Evolutionary conservation across 2,113 vertebrate genomes (phyloP).

Genomic region (Myodes glareolus): DNA sequence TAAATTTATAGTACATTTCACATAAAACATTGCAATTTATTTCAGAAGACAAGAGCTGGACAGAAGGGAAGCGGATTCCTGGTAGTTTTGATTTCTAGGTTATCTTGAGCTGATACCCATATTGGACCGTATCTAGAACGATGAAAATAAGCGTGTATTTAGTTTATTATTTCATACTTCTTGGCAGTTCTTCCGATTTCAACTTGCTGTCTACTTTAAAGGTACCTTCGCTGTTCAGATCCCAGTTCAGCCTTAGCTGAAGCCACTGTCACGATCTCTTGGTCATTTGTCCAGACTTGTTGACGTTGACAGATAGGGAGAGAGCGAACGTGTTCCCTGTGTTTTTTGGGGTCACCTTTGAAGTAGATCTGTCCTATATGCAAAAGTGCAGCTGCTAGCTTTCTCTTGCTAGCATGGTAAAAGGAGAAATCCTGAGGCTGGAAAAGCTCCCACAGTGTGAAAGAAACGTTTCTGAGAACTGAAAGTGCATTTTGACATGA

Average conservation of each 20-base stretch:
- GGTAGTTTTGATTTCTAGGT: constrained; percentile 58
- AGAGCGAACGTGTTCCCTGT: constrained; percentile 56
- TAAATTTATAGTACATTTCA: constrained; percentile 85
- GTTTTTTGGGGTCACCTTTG: constrained; percentile 64
- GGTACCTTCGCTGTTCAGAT: constrained; percentile 80
- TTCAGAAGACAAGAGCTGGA: constrained; percentile 65
- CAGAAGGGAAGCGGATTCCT: constrained; percentile 29
- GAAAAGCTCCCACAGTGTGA: background rate
- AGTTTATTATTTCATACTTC: constrained; percentile 79
- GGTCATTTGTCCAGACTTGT: constrained; percentile 76
- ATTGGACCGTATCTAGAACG: constrained; percentile 71
- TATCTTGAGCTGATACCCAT: constrained; percentile 60
- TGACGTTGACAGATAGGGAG: constrained; percentile 60
- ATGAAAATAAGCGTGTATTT: constrained; percentile 80
- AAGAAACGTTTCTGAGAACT: constrained; percentile 62
- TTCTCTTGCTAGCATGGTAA: constrained; percentile 21
- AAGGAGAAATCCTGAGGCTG: background rate
- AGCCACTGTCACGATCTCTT: constrained; percentile 65
- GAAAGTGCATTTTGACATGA: constrained; percentile 70
- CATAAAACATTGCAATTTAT: constrained; percentile 83
- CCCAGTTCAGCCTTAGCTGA: constrained; percentile 75
- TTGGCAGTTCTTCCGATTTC: constrained; percentile 81
- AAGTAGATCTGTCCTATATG: constrained; percentile 55
- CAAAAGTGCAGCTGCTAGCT: constrained; percentile 57
- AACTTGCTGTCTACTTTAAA: constrained; percentile 78